A percentile compares a stretch with the other conserved stretches of the same genome.
Conservation (phyloP, 2,113 vertebrate genomes). For the Heliornis fulica region DNA sequence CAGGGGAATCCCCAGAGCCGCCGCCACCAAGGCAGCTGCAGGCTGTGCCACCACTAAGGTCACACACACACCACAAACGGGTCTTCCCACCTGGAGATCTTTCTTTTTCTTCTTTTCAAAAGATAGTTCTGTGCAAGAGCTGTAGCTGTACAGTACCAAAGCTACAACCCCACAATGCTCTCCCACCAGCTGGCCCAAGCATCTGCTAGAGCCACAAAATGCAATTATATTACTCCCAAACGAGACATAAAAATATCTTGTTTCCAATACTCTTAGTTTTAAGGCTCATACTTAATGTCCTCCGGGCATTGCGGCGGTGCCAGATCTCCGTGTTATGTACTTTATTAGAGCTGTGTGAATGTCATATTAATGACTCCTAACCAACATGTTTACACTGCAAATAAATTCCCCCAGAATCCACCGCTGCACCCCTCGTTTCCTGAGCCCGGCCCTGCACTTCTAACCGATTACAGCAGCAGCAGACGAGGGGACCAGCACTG, state of each 20-base stretch:
- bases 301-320: conserved; percentile 74
- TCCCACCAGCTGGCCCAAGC: conserved; percentile 91
- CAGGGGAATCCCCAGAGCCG: neutral
- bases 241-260: conserved; percentile 91
- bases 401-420: conserved; percentile 70
- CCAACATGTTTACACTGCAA: conserved; percentile 75
- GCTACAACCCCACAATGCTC: conserved; percentile 69
- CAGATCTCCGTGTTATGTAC: conserved; percentile 71
- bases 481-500: too few relatives aligned
- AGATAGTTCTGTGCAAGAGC: conserved; percentile 42
- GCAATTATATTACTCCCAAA: conserved; percentile 87
- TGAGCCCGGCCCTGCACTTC: neutral
- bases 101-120: neutral
- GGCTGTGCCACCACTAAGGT: neutral
- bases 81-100: conserved; percentile 8
- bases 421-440: neutral
- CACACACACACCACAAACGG: neutral
- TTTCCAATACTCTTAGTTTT: conserved; percentile 88
- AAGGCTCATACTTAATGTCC: conserved; percentile 84
- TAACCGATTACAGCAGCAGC: neutral
- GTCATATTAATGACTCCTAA: conserved; percentile 78
- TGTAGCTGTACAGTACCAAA: conserved; percentile 66
- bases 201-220: conserved; percentile 87
- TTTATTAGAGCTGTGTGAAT: conserved; percentile 79
- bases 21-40: neutral